These are phyloP conservation scores for Colinus virginianus DNA, from an alignment of 2,113 vertebrate genomes.

Conservation along the genomic window DNA sequence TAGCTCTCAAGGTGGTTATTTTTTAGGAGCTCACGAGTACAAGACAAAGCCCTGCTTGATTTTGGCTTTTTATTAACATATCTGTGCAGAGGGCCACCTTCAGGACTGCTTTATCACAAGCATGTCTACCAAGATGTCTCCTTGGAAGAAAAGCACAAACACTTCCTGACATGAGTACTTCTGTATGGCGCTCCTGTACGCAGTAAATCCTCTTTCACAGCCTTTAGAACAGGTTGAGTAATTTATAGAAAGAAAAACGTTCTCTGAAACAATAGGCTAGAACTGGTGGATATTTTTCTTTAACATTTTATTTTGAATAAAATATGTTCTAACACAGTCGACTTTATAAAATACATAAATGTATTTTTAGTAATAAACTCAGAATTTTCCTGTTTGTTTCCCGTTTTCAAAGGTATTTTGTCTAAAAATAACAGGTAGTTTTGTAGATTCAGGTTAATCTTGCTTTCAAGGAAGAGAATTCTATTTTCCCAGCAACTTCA, in stretches of 20 bases:
- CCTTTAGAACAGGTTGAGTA: background rate
- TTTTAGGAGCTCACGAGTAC: background rate
- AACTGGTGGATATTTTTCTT: background rate
- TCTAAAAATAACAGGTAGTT: background rate
- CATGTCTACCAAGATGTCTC: background rate
- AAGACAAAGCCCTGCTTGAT: background rate
- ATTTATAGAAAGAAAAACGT: background rate
- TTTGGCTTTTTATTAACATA: background rate
- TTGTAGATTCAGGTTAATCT: background rate
- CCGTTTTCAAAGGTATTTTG: background rate
- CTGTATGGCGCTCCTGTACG: background rate
- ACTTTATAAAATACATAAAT: background rate
- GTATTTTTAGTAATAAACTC: background rate
- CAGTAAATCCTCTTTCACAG: background rate
- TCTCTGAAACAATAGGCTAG: background rate
- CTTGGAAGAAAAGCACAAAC: background rate
- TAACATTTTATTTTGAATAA: background rate
- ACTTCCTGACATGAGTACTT: background rate
- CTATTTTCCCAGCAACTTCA: background rate
- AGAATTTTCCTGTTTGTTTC: background rate
- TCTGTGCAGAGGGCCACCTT: background rate
- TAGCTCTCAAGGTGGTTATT: background rate
- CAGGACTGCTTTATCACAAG: background rate
- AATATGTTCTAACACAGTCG: background rate
- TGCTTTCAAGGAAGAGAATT: background rate